phyloP scores from a whole-genome alignment of 2,888 invertebrate species.

The Autographa pulchrina region DNA sequence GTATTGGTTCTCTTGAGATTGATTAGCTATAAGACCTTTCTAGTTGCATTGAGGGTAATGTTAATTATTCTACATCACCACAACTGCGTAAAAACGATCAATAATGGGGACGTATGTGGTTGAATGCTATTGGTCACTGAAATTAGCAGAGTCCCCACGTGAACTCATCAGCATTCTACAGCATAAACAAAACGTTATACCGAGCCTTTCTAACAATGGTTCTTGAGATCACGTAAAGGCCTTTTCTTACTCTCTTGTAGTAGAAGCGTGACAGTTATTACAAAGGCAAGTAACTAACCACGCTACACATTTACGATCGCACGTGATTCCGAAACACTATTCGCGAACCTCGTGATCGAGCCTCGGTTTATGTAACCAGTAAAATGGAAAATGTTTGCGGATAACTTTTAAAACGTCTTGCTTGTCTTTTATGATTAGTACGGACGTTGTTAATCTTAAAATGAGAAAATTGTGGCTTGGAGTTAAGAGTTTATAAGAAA shows the following conservation, averaged over 20 bases:
- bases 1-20: not conserved
- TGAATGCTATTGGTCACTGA: not conserved
- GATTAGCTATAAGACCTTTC: not conserved
- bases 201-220: conserved; percentile 2
- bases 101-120: not conserved
- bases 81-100: not conserved
- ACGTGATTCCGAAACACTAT: conserved; percentile 42
- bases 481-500: no score
- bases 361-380: conserved; percentile 34
- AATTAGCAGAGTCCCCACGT: not conserved
- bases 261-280: conserved; percentile 24
- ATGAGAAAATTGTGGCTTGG: no score
- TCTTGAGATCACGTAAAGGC: not conserved
- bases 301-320: conserved; percentile 12
- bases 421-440: not conserved
- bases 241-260: conserved; percentile 8
- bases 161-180: not conserved
- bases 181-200: not conserved
- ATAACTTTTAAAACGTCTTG: conserved; percentile 17
- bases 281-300: conserved; percentile 25
- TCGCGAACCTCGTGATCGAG: conserved; percentile 34
- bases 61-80: not conserved
- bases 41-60: not conserved
- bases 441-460: no score
- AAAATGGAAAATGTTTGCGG: conserved; percentile 36